phyloP scores from a whole-genome alignment of 2,888 invertebrate genomes.

The Pharmacophagus antenor region DNA sequence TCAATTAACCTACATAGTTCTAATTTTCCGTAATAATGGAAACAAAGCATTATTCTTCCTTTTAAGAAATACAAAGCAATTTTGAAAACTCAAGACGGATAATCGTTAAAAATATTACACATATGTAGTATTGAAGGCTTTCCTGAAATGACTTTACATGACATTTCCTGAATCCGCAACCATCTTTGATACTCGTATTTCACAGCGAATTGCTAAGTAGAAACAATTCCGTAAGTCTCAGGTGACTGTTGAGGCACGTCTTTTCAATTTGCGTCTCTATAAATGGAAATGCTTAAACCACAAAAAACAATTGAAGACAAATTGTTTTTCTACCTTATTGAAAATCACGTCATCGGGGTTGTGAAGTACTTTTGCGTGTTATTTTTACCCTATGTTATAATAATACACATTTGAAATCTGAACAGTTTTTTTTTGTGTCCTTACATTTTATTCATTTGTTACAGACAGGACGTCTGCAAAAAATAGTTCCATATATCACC shows the following conservation, averaged over 20 bases:
- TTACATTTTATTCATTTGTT: no score
- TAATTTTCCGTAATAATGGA: no score
- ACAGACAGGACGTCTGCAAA: no score
- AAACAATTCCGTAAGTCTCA: slow-evolving; percentile 26
- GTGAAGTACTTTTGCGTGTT: neutral
- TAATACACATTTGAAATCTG: neutral
- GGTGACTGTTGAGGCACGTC: slow-evolving; percentile 23
- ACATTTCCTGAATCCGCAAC: slow-evolving; percentile 3
- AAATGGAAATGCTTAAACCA: slow-evolving; percentile 20
- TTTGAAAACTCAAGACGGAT: no score
- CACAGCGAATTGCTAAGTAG: slow-evolving; percentile 17
- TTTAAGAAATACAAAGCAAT: no score
- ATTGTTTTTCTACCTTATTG: slow-evolving; percentile 16
- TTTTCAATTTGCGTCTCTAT: slow-evolving; percentile 28
- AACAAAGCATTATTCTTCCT: no score
- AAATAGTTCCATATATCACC: no score
- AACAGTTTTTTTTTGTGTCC: no score
- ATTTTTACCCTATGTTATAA: neutral
- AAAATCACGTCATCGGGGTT: neutral
- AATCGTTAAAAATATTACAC: no score
- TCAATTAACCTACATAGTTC: no score
- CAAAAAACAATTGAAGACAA: slow-evolving; percentile 16
- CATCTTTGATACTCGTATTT: slow-evolving; percentile 19
- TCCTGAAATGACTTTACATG: neutral
- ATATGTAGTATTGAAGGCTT: neutral